phyloP scores from a whole-genome alignment of 2,797 vertebrate species.

The Sternarchorhynchus goeldii region DNA sequence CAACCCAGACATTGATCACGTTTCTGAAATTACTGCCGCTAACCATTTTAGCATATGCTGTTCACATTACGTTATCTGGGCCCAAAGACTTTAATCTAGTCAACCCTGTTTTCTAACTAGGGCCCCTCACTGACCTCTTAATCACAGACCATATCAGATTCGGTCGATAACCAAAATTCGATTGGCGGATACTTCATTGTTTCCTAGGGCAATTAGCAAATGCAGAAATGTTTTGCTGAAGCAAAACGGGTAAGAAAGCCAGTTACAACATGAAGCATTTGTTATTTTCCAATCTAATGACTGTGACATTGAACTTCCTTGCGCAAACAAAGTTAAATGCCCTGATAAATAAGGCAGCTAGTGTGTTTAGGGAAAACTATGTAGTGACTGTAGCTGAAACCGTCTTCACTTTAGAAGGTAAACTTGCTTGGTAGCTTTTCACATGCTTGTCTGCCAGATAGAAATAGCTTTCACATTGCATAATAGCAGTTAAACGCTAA shows the following conservation, averaged over 20 bases:
- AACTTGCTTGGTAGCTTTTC: constrained; percentile 17
- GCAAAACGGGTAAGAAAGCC: background rate
- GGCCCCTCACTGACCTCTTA: background rate
- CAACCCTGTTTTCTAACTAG: background rate
- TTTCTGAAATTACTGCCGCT: constrained; percentile 8
- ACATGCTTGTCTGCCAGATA: constrained; percentile 50
- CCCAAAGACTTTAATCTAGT: background rate
- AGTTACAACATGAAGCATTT: background rate
- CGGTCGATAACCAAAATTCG: background rate
- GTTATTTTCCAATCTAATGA: background rate
- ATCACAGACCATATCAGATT: background rate
- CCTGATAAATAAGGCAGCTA: constrained; percentile 22
- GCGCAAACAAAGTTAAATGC: constrained; percentile 19
- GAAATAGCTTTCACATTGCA: constrained; percentile 55
- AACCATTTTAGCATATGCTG: constrained; percentile 10
- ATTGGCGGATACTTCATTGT: background rate
- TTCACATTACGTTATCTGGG: background rate
- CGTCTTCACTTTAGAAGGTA: constrained; percentile 32
- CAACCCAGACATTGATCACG: constrained; percentile 13
- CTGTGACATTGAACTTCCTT: constrained; percentile 15
- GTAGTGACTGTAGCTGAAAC: constrained; percentile 26
- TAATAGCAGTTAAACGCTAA: constrained; percentile 52
- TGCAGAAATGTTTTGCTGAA: background rate
- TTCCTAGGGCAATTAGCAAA: background rate
- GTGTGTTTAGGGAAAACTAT: constrained; percentile 9